phyloP scores from a whole-genome alignment of 2,888 invertebrate genomes.

The Drosophila robusta region DNA sequence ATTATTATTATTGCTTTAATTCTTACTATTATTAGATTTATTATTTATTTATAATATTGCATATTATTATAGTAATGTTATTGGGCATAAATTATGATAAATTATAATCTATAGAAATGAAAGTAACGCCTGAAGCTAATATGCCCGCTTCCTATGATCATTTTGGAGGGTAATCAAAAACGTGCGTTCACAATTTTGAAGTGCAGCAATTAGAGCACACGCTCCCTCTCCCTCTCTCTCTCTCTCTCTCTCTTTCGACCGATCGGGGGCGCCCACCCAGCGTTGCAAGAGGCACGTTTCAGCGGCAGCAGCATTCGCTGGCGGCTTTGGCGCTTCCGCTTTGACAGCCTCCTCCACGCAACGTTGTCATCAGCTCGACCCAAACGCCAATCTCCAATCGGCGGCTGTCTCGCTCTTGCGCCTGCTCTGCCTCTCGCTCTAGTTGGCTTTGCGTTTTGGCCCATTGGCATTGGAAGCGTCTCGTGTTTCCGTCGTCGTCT shows the following conservation, averaged over 20 bases:
- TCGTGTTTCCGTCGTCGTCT: slow-evolving; percentile 67
- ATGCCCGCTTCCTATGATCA: slow-evolving; percentile 1
- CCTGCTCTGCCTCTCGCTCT: background rate
- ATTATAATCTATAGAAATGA: too few relatives aligned
- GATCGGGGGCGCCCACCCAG: slow-evolving; percentile 43
- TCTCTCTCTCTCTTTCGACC: background rate
- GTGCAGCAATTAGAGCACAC: slow-evolving; percentile 68
- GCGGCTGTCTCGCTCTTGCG: background rate
- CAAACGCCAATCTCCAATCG: slow-evolving; percentile 1
- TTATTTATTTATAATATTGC: too few relatives aligned
- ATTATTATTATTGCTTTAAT: too few relatives aligned
- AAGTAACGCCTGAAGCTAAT: background rate
- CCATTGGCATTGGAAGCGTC: slow-evolving; percentile 74
- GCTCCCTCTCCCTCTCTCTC: slow-evolving; percentile 2
- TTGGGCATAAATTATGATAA: too few relatives aligned
- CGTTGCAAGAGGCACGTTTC: slow-evolving; percentile 34
- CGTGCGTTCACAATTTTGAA: slow-evolving; percentile 30
- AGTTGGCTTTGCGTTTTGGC: slow-evolving; percentile 54
- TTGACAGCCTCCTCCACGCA: slow-evolving; percentile 46
- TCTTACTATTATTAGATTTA: too few relatives aligned
- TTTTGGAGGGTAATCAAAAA: slow-evolving; percentile 1
- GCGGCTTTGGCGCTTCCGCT: slow-evolving; percentile 49
- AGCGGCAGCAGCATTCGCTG: slow-evolving; percentile 21
- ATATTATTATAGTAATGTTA: too few relatives aligned
- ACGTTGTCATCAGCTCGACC: slow-evolving; percentile 53